Base-by-base conservation (phyloP, 2,113 vertebrate species). In the Oxyruncus cristatus region DNA sequence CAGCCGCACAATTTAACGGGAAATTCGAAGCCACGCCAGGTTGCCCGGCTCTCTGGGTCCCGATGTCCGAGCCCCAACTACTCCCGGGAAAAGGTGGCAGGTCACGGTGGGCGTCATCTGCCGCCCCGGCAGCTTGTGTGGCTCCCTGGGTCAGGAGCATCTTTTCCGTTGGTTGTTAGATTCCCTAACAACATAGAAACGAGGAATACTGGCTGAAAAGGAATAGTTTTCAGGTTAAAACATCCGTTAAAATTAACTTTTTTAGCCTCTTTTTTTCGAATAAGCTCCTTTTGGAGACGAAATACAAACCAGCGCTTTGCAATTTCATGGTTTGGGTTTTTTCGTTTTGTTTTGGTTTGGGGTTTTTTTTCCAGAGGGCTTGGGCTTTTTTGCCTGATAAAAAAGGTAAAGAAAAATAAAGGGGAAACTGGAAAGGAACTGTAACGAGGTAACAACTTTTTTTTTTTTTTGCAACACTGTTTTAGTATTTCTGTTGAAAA, bases 101-200 rank as follows among this genome's bases (percentile, higher is more conserved):
- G 39, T 73, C 14, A 0, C 11, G 4, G n/a, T 1, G 47, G 10
- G 0, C 46, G n/a, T 2, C 35, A 8, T 1, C 39, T 0, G 0
- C 65, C 2, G 1, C 8, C 35, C 41, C 41, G 2, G n/a, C 58
- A 41, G 44, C 3, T 4, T 6, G 2, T 19, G 15, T 2, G 50
- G 28, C 5, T 6, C 4, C 49, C 28, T 8, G 77, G 14, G 21
- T 4, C 73, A n/a, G 74, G 17, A 67, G 28, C 47, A 13, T 37
- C n/a, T 17, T 49, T 62, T 30, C 21, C 35, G 0, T 2, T 3
- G 32, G 4, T 16, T 17, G 3, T 15, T 44, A 5, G 14, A 6
- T 27, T 68, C 52, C 30, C n/a, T 70, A 44, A 18, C 28, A 58
- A 18, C 15, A 28, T 1, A 46, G 12, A 42, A 62, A 41, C 6